Percentiles rank a stretch among this genome's conserved stretches.
Evolutionary conservation across 1,140 invertebrate species (phyloP).

Genomic region (Drosophila lowei): DNA sequence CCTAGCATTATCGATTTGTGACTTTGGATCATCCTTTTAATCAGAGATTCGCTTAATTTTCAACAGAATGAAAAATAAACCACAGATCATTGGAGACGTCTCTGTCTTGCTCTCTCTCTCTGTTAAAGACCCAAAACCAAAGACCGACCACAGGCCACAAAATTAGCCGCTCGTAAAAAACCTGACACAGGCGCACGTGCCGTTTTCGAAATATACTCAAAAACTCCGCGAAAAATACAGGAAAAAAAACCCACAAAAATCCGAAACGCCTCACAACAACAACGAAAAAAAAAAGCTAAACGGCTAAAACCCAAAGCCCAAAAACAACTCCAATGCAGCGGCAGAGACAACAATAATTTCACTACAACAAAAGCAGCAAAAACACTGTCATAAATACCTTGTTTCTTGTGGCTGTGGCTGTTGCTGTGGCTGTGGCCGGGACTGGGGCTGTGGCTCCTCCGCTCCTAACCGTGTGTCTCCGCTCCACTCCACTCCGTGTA

Average conservation of each 20-base stretch:
- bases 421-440: slow-evolving; percentile 7
- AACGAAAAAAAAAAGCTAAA: slow-evolving; percentile 31
- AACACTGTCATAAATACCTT: slow-evolving; percentile 72
- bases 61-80: slow-evolving; percentile 36
- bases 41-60: slow-evolving; percentile 61
- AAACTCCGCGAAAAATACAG: slow-evolving; percentile 55
- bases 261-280: slow-evolving; percentile 50
- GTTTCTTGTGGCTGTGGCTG: slow-evolving; percentile 41
- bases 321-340: slow-evolving; percentile 36
- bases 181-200: slow-evolving; percentile 79
- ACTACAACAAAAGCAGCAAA: slow-evolving; percentile 56
- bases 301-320: slow-evolving; percentile 35
- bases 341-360: slow-evolving; percentile 76
- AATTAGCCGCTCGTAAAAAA: slow-evolving; percentile 79
- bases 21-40: slow-evolving; percentile 40
- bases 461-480: too few species aligned
- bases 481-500: not conserved
- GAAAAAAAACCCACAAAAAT: slow-evolving; percentile 45
- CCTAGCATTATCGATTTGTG: slow-evolving; percentile 51
- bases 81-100: slow-evolving; percentile 35
- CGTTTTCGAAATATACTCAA: slow-evolving; percentile 70
- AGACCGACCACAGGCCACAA: slow-evolving; percentile 50
- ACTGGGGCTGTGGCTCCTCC: not conserved
- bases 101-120: slow-evolving; percentile 6
- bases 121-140: slow-evolving; percentile 39